These are phyloP conservation scores for Bemisia tabaci DNA, from an alignment of 1,140 invertebrate genomes.

Conservation along the genomic window DNA sequence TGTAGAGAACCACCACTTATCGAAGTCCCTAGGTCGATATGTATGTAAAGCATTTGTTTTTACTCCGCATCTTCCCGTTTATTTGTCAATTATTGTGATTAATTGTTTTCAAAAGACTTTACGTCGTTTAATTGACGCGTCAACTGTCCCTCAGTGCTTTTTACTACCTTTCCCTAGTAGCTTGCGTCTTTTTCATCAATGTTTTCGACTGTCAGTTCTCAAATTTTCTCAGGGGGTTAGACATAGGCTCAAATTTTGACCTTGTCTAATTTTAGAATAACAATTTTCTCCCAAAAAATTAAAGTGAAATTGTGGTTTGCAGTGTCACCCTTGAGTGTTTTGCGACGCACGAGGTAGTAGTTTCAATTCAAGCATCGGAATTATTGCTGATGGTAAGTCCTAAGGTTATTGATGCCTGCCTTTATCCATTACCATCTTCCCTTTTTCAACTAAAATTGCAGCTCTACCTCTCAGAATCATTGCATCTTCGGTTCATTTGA, in stretches of 20 bases:
- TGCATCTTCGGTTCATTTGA: too few species aligned
- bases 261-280: not conserved
- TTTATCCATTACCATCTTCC: not conserved
- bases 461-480: too few species aligned
- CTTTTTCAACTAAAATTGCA: not conserved
- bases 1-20: too few species aligned
- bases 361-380: not conserved
- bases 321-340: not conserved
- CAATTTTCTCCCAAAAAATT: not conserved
- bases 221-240: not conserved
- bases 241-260: not conserved
- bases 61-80: too few species aligned
- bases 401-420: too few species aligned
- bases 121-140: too few species aligned
- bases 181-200: too few species aligned
- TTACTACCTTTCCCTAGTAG: too few species aligned
- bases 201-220: not conserved
- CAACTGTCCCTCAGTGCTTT: not conserved
- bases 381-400: not conserved
- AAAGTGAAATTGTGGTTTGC: too few species aligned
- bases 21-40: too few species aligned
- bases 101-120: constrained; percentile 1
- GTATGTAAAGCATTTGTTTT: too few species aligned
- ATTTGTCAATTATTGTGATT: not conserved
- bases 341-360: not conserved